Conservation (phyloP, 1,140 invertebrate genomes). For the Liolophura sinensis region DNA sequence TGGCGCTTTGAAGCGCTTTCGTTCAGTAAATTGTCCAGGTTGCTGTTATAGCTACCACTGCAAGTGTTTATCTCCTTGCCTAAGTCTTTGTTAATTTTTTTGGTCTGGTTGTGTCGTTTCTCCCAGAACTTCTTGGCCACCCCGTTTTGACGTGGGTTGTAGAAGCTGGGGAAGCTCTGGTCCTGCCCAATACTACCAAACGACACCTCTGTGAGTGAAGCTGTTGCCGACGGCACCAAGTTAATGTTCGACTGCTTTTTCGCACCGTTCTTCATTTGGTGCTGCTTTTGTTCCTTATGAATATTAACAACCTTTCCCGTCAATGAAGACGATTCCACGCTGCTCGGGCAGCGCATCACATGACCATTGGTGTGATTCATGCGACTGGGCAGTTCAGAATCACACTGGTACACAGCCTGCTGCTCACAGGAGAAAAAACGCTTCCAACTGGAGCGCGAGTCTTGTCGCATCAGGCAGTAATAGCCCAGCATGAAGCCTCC, state of each 20-base stretch:
- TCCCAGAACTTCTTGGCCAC: conserved; percentile 90
- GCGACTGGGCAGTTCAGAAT: conserved; percentile 21
- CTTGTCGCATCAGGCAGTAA: conserved; percentile 80
- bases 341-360: conserved; percentile 39
- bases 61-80: conserved; percentile 39
- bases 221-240: conserved; percentile 49
- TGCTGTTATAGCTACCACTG: conserved; percentile 20
- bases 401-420: conserved; percentile 30
- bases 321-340: conserved; percentile 26
- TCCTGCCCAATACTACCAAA: conserved; percentile 63
- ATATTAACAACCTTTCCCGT: conserved; percentile 37
- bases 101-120: conserved; percentile 73
- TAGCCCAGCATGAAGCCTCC: conserved; percentile 85
- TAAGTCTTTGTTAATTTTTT: conserved; percentile 56
- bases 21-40: conserved; percentile 34
- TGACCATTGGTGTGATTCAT: conserved; percentile 40
- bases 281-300: conserved; percentile 25
- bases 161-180: conserved; percentile 68
- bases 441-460: conserved; percentile 67
- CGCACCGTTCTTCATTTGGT: conserved; percentile 25
- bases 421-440: conserved; percentile 42
- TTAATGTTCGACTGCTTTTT: conserved; percentile 51
- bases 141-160: conserved; percentile 90
- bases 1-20: conserved; percentile 11
- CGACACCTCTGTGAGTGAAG: conserved; percentile 43